Evolutionary conservation across 2,113 vertebrate genomes (phyloP).

Genomic region (Gavia stellata): DNA sequence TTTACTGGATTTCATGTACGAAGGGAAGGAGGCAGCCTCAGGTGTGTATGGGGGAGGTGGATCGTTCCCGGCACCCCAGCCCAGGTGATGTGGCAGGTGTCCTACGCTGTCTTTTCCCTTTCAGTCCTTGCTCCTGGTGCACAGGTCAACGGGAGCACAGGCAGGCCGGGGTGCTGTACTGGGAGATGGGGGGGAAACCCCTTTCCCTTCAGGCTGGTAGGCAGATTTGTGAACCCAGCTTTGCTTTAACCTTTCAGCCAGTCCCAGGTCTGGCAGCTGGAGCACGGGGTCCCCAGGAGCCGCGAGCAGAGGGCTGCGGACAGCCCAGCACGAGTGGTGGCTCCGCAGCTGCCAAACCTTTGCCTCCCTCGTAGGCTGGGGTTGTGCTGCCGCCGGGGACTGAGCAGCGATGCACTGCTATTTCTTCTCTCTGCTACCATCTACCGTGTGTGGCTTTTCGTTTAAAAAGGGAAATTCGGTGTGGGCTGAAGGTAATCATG

Average conservation of each 20-base stretch:
- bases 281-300: rapidly evolving
- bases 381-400: rapidly evolving
- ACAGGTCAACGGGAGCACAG: background rate
- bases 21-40: background rate
- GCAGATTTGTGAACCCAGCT: background rate
- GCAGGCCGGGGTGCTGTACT: rapidly evolving
- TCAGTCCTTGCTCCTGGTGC: background rate
- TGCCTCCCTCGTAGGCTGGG: rapidly evolving
- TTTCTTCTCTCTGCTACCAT: background rate
- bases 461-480: background rate
- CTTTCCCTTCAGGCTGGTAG: background rate
- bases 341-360: rapidly evolving
- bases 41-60: background rate
- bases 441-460: rapidly evolving
- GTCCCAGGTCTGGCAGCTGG: background rate
- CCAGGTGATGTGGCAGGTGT: too few species aligned
- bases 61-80: too few species aligned
- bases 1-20: background rate
- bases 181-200: background rate
- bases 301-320: background rate
- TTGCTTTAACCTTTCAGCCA: background rate
- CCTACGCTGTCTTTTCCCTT: background rate
- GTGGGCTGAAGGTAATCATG: background rate
- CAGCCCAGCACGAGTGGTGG: rapidly evolving
- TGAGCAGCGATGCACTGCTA: background rate